Base-by-base conservation (phyloP, 2,888 invertebrate species). In the Operophtera brumata region DNA sequence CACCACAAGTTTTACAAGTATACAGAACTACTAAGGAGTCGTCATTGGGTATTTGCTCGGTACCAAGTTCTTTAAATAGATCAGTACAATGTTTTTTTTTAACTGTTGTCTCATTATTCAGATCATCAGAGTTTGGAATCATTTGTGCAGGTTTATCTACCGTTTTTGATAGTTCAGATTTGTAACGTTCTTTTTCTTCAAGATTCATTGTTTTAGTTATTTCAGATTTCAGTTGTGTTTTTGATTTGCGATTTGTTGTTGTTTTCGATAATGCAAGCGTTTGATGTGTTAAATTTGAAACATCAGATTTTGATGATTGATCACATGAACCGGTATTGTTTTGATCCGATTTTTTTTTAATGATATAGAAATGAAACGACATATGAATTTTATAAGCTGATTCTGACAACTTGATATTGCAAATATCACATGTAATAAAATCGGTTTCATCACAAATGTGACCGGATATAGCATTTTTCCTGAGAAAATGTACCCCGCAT, bases 331-430 rank as follows among this genome's bases (percentile, higher is more conserved):
- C 43, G 8, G 34, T 51, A 14, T 28, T 9, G 40, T 13, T 51
- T 14, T 25, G 11, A 14, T 45, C 10, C 26, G 39, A 14, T 11
- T 11, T 25, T 35, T 48, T 64, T 26, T 37, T 36, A 26, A 55
- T 54, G 28, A 58, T 54, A 67, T 84, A 86, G 41, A 65, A 66
- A 66, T 87, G 86, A 73, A 80, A 86, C 26, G 70, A 50, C 66
- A 79, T 70, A 59, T 87, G 86, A 43, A 86, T 58, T 62, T 78
- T 78, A 55, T 71, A 81, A 48, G 78, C 78, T 36, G 60, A 52
- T 61, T 77, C 71, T 25, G 75, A 71, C 34, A 84, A 62, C 55
- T 80, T 82, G 20, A 71, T 71, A 2, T 76, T 58, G 65, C 86
- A 86, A 47, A 76, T 50, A 30, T 73, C 59, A 57, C 86, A 86